Percentiles rank a stretch among this genome's conserved stretches.
phyloP scores from a whole-genome alignment of 30 jellyfish, hydroid and myxozoan genomes.

The Aurelia sp. region DNA sequence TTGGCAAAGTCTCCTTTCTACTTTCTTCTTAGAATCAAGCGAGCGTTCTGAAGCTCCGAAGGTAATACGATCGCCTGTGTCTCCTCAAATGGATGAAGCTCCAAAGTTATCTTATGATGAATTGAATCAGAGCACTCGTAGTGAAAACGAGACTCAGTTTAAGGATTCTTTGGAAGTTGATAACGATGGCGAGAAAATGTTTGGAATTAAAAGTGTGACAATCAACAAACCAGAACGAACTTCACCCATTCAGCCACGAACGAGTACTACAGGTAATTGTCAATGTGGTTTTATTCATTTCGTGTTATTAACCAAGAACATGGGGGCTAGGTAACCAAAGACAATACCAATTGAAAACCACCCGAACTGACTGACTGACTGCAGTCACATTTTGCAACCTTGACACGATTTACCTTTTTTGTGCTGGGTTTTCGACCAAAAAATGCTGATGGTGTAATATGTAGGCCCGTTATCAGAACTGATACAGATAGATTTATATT shows the following conservation, averaged over 20 bases:
- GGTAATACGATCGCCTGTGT: constrained; percentile 1
- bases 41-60: neutral
- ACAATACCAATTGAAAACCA: too few relatives aligned
- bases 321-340: too few relatives aligned
- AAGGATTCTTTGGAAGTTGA: constrained; percentile 61
- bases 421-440: too few relatives aligned
- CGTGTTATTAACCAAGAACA: too few relatives aligned
- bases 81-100: constrained; percentile 40
- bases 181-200: constrained; percentile 11
- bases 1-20: neutral
- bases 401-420: too few relatives aligned
- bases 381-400: too few relatives aligned
- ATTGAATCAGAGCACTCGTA: constrained; percentile 4
- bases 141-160: constrained; percentile 38
- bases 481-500: too few relatives aligned
- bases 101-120: constrained; percentile 7
- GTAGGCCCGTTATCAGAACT: too few relatives aligned
- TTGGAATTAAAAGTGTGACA: constrained; percentile 40
- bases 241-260: neutral
- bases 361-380: too few relatives aligned
- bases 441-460: too few relatives aligned
- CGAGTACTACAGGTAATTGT: too few relatives aligned
- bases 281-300: neutral
- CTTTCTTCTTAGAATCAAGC: neutral
- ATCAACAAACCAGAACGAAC: constrained; percentile 7